Percentiles rank a stretch among this genome's conserved stretches.
Conservation (phyloP, 2,888 invertebrate species). For the Cenopis cana region DNA sequence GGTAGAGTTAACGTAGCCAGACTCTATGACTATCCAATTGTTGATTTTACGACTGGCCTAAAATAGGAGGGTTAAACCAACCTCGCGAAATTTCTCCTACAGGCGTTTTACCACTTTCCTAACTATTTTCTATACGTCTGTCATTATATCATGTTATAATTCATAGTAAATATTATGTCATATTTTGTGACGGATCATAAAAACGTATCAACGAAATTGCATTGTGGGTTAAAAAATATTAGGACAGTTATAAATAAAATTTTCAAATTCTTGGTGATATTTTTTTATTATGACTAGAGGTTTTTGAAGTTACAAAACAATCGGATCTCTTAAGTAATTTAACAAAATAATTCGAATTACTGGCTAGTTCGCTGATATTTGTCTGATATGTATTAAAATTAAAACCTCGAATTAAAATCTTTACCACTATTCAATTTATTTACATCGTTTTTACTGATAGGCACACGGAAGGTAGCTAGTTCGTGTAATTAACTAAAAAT, state of each 20-base stretch:
- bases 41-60: too few relatives aligned
- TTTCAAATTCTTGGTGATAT: constrained; percentile 70
- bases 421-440: constrained; percentile 54
- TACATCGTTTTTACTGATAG: constrained; percentile 68
- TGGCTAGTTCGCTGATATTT: constrained; percentile 67
- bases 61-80: too few relatives aligned
- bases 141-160: too few relatives aligned
- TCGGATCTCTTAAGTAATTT: constrained; percentile 66
- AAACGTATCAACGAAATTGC: too few relatives aligned
- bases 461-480: constrained; percentile 72
- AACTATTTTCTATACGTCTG: too few relatives aligned
- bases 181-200: too few relatives aligned
- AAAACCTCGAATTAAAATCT: constrained; percentile 71
- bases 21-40: too few relatives aligned
- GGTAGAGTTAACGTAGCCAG: too few relatives aligned
- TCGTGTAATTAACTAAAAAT: constrained; percentile 61
- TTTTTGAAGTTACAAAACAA: constrained; percentile 88
- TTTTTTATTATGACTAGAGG: constrained; percentile 90
- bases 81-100: too few relatives aligned
- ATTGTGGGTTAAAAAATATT: too few relatives aligned
- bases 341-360: constrained; percentile 75
- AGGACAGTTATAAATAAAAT: constrained; percentile 56
- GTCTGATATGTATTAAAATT: constrained; percentile 82
- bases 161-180: too few relatives aligned
- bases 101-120: too few relatives aligned